A percentile compares a stretch with the other conserved stretches of the same genome.
Conservation (phyloP, 2,113 vertebrate genomes). For the Haplochromis vanheusdeni region DNA sequence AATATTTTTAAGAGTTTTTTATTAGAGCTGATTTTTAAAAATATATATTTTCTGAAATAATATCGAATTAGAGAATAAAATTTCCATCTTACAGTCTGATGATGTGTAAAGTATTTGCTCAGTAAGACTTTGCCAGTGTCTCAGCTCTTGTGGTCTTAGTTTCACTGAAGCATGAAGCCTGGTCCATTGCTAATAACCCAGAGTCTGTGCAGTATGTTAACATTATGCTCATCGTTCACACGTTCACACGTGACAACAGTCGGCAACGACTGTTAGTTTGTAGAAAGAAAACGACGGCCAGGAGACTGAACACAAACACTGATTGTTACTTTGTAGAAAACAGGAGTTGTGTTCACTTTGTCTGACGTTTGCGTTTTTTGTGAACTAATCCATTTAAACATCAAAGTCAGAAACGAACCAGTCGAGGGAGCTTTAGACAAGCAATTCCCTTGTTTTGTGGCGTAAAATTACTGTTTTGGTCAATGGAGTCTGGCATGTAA, state of each 20-base stretch:
- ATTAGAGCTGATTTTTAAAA: not conserved
- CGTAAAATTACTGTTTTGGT: not conserved
- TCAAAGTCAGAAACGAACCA: not conserved
- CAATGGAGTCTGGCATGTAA: not conserved
- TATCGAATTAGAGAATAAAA: not conserved
- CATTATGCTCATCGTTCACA: not conserved
- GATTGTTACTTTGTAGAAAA: not conserved
- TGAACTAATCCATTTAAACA: not conserved
- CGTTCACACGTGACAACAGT: no score
- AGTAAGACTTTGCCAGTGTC: not conserved
- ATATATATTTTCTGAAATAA: not conserved
- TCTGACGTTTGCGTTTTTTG: not conserved
- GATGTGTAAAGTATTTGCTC: not conserved
- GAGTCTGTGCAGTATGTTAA: not conserved
- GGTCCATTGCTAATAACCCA: not conserved
- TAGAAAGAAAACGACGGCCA: no score
- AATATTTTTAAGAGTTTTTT: not conserved
- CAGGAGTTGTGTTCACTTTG: not conserved
- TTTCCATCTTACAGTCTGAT: not conserved
- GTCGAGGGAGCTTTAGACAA: not conserved
- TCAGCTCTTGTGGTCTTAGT: not conserved
- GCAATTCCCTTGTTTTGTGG: not conserved
- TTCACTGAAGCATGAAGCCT: not conserved
- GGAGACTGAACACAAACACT: not conserved
- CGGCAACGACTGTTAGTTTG: no score